These are phyloP conservation scores for Tychaedon coryphoeus DNA, from an alignment of 2,113 vertebrate species.

Conservation along the genomic window DNA sequence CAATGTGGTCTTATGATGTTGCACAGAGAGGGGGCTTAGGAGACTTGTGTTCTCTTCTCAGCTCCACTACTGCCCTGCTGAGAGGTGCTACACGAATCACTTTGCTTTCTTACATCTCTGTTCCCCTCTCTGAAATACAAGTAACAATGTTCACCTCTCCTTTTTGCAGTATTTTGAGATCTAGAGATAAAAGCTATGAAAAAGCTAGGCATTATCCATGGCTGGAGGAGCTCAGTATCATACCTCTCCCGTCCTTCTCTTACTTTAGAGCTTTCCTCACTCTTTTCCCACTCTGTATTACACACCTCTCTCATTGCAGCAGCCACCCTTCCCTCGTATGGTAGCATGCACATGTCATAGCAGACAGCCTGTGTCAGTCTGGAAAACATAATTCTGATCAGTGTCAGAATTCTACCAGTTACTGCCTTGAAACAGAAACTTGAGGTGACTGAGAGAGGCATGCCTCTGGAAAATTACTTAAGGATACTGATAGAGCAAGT, in stretches of 20 bases:
- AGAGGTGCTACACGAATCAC: not conserved
- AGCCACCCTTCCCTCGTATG: not conserved
- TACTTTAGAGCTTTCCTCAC: not conserved
- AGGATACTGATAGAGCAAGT: not conserved
- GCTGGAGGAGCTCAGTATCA: not conserved
- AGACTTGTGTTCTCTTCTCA: not conserved
- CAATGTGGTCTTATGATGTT: not conserved
- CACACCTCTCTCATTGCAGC: not conserved
- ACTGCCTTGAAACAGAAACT: not conserved
- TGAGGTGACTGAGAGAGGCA: not conserved
- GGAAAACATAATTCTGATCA: not conserved
- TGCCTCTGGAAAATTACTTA: not conserved
- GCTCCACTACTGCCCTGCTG: slow-evolving; percentile 1
- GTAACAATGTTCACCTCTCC: slow-evolving; percentile 24
- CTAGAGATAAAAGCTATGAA: not conserved
- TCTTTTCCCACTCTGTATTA: not conserved
- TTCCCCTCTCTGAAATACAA: slow-evolving; percentile 27
- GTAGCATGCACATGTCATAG: not conserved
- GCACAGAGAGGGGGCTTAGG: not conserved
- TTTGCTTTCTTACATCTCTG: slow-evolving; percentile 2
- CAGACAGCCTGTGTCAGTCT: not conserved
- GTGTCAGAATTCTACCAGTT: not conserved
- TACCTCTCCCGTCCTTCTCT: not conserved
- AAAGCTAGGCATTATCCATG: not conserved
- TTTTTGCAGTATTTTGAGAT: not conserved